Percentiles rank a stretch among this genome's conserved stretches.
Evolutionary conservation across 2,797 vertebrate species (phyloP).

Genomic region (Melopsittacus undulatus): DNA sequence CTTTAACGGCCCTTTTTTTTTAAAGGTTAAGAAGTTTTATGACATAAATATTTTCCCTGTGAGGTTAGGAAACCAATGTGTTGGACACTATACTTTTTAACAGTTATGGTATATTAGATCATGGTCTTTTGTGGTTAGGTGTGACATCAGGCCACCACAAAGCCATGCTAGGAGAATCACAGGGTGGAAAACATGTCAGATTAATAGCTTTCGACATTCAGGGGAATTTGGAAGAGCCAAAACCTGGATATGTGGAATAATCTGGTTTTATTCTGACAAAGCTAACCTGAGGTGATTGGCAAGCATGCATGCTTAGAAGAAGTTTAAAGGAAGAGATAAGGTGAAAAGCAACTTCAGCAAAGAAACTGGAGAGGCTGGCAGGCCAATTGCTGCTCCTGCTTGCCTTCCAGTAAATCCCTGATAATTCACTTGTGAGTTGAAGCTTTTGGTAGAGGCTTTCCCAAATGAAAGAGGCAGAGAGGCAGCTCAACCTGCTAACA

Average conservation of each 20-base stretch:
- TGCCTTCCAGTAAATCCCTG: background rate
- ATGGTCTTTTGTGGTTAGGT: conserved; percentile 10
- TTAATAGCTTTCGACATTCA: background rate
- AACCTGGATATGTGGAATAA: background rate
- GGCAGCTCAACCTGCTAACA: background rate
- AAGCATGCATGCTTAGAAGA: background rate
- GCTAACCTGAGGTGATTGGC: background rate
- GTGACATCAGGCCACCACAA: conserved; percentile 32
- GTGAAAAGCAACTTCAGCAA: background rate
- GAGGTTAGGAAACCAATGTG: conserved; percentile 16
- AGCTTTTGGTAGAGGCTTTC: background rate
- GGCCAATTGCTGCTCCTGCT: background rate
- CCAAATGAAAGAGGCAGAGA: background rate
- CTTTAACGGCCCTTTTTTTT: background rate
- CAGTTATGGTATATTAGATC: conserved; percentile 49
- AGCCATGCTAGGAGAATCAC: background rate
- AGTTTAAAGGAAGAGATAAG: background rate
- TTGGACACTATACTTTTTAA: conserved; percentile 7
- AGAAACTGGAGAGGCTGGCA: background rate
- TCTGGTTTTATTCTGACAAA: background rate
- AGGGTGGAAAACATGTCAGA: background rate
- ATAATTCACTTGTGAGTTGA: background rate
- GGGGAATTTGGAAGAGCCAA: background rate
- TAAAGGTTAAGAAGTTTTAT: background rate
- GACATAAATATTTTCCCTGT: conserved; percentile 41